A percentile compares a stretch with the other conserved stretches of the same genome.
Conservation (phyloP, 2,888 invertebrate species). For the Sarcophaga caerulescens region DNA sequence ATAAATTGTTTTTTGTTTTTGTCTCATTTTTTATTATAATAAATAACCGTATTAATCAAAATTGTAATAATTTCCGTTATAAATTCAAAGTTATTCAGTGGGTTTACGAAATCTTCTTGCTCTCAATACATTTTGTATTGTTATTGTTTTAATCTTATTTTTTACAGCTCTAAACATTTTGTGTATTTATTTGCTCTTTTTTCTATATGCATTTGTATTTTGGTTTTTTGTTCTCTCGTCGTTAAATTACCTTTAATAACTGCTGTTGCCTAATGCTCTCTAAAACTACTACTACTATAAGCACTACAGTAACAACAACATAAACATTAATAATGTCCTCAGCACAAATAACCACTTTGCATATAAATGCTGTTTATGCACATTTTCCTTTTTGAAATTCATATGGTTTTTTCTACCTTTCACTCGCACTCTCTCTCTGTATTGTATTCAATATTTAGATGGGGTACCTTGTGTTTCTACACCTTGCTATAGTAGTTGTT, state of each 20-base stretch:
- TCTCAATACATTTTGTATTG: too few relatives aligned
- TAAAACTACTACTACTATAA: not conserved
- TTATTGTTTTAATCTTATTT: too few relatives aligned
- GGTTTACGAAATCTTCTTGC: too few relatives aligned
- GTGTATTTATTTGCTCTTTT: not conserved
- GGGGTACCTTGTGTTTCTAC: too few relatives aligned
- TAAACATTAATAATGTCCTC: slow-evolving; percentile 35
- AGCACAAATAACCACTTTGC: slow-evolving; percentile 54
- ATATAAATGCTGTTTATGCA: slow-evolving; percentile 58
- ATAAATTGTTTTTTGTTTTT: too few relatives aligned
- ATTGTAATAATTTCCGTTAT: not conserved
- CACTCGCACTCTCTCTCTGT: not conserved
- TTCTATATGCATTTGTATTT: slow-evolving; percentile 4
- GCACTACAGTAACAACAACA: not conserved
- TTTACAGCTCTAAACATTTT: too few relatives aligned
- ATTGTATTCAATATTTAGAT: too few relatives aligned
- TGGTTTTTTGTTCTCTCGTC: slow-evolving; percentile 13
- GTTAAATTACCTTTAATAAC: slow-evolving; percentile 50
- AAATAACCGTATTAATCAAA: not conserved
- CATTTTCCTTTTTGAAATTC: slow-evolving; percentile 34
- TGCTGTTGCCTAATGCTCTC: not conserved
- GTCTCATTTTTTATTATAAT: too few relatives aligned
- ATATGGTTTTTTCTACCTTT: not conserved
- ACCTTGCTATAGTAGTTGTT: too few relatives aligned
- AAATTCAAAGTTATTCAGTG: too few relatives aligned